Percentiles rank a stretch among this genome's conserved stretches.
These are phyloP conservation scores for Cottoperca gobio DNA, from an alignment of 2,797 vertebrate species.

Conservation along the genomic window DNA sequence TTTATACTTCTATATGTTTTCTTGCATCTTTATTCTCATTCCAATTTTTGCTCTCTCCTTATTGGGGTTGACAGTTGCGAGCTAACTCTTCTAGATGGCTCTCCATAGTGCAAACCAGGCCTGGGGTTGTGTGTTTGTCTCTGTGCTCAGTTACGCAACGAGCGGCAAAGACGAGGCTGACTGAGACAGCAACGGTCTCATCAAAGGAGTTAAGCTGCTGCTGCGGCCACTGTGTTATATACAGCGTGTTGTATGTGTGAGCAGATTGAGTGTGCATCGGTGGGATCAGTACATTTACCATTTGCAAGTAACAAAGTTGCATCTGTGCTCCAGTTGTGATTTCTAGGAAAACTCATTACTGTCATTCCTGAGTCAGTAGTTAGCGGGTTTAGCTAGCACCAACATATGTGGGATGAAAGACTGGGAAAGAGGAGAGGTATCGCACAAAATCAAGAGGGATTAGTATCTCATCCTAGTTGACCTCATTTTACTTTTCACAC, in stretches of 20 bases:
- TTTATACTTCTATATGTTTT: conserved; percentile 45
- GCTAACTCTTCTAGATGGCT: conserved; percentile 36
- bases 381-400: conserved; percentile 4
- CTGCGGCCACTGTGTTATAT: not conserved
- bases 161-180: conserved; percentile 31
- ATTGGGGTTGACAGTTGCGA: conserved; percentile 13
- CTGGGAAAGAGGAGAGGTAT: conserved; percentile 23
- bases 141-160: conserved; percentile 63
- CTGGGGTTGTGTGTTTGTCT: conserved; percentile 55
- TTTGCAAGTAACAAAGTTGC: not conserved
- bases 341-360: not conserved
- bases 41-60: not conserved
- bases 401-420: conserved; percentile 17
- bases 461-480: conserved; percentile 47
- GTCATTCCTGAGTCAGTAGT: not conserved
- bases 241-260: not conserved
- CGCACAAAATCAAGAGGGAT: conserved; percentile 51
- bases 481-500: conserved; percentile 53
- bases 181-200: conserved; percentile 46
- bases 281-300: not conserved
- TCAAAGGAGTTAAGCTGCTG: conserved; percentile 36
- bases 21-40: conserved; percentile 10
- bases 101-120: conserved; percentile 44
- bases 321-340: not conserved
- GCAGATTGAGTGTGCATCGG: not conserved